Conservation (phyloP, 2,888 invertebrate species). For the Lomographa bimaculata region DNA sequence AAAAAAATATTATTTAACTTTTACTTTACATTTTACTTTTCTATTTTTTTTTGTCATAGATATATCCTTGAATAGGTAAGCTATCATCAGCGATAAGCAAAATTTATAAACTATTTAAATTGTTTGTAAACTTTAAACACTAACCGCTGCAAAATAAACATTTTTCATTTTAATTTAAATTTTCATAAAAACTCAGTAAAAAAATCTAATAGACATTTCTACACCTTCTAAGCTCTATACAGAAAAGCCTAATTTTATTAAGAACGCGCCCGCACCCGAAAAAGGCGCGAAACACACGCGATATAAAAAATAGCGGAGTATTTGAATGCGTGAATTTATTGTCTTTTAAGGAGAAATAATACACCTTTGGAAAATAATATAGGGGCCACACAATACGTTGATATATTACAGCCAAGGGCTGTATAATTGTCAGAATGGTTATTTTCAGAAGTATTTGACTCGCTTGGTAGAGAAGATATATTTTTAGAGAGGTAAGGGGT, state of each 20-base stretch:
- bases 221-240: slow-evolving; percentile 50
- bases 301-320: slow-evolving; percentile 82
- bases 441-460: slow-evolving; percentile 26
- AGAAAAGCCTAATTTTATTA: slow-evolving; percentile 80
- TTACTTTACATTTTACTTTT: no score
- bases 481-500: no score
- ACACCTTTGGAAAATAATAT: slow-evolving; percentile 71
- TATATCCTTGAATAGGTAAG: no score
- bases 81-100: no score
- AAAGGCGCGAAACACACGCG: slow-evolving; percentile 84
- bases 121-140: no score
- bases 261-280: slow-evolving; percentile 80
- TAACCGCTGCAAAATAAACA: no score
- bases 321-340: slow-evolving; percentile 83
- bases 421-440: slow-evolving; percentile 28
- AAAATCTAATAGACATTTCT: slow-evolving; percentile 37
- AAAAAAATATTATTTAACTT: no score
- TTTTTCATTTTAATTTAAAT: no score
- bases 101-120: no score
- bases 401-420: slow-evolving; percentile 46
- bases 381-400: slow-evolving; percentile 54
- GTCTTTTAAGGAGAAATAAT: slow-evolving; percentile 78
- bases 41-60: no score
- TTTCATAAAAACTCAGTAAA: no score
- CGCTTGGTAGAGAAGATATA: no score